Evolutionary conservation across 2,797 vertebrate genomes (phyloP).

Genomic region (Odontamblyopus rebecca): DNA sequence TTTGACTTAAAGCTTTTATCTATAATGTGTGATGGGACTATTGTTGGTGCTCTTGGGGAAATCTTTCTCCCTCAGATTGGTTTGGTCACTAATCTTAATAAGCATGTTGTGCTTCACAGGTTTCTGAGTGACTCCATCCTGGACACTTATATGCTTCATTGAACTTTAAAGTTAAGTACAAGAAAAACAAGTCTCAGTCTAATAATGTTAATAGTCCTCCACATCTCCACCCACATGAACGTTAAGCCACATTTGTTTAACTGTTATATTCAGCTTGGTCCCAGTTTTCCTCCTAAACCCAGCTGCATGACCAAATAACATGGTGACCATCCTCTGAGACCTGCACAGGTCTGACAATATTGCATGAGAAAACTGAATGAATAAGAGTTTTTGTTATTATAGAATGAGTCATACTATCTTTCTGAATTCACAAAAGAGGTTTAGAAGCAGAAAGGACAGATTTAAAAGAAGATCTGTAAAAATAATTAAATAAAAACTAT

Average conservation of each 20-base stretch:
- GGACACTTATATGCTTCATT: constrained; percentile 10
- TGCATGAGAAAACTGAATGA: not conserved
- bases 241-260: constrained; percentile 8
- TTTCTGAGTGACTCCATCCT: constrained; percentile 5
- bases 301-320: constrained; percentile 28
- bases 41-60: constrained; percentile 21
- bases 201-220: not conserved
- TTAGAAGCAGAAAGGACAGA: no score
- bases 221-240: not conserved
- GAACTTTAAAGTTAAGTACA: constrained; percentile 1
- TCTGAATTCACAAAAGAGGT: not conserved
- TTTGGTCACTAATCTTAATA: constrained; percentile 24
- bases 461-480: no score
- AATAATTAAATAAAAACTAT: no score
- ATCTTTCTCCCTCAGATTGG: constrained; percentile 9
- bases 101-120: constrained; percentile 19
- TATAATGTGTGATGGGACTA: constrained; percentile 15
- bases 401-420: not conserved
- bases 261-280: constrained; percentile 4
- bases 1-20: constrained; percentile 19
- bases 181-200: not conserved
- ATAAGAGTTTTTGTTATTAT: not conserved
- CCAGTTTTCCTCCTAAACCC: constrained; percentile 31
- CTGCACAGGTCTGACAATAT: not conserved
- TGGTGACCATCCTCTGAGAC: constrained; percentile 14